Percentiles rank a stretch among this genome's conserved stretches.
Conservation (phyloP, 2,888 invertebrate genomes). For the Hirudinaria manillensis region DNA sequence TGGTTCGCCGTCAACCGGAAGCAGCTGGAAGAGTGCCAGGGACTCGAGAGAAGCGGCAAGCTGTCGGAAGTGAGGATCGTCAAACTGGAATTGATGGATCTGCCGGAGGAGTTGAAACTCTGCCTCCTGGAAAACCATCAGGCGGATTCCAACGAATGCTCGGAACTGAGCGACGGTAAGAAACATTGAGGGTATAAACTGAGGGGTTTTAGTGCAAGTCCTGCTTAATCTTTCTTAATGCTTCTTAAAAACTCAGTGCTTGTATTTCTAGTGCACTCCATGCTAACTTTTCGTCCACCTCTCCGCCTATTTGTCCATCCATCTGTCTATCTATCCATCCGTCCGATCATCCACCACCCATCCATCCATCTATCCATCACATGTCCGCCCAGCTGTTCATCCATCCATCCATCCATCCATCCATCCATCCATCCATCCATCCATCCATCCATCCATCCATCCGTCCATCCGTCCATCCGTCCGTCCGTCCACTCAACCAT, state of each 20-base stretch:
- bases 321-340: too few species aligned
- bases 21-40: slow-evolving; percentile 21
- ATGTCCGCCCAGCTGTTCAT: too few species aligned
- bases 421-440: slow-evolving; percentile 3
- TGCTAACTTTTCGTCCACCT: too few species aligned
- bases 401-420: too few species aligned
- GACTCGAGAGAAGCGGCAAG: slow-evolving; percentile 15
- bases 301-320: too few species aligned
- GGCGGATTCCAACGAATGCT: slow-evolving; percentile 5
- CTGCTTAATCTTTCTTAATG: too few species aligned
- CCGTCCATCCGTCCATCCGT: neutral
- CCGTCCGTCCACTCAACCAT: neutral
- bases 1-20: slow-evolving; percentile 25
- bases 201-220: too few species aligned
- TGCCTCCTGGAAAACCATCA: slow-evolving; percentile 8
- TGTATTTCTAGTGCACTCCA: too few species aligned
- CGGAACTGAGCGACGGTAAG: slow-evolving; percentile 11
- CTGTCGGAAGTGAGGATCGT: slow-evolving; percentile 19
- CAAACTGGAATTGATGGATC: neutral
- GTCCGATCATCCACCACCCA: too few species aligned
- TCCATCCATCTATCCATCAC: too few species aligned
- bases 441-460: neutral
- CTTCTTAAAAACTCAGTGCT: too few species aligned
- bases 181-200: too few species aligned
- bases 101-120: slow-evolving; percentile 14